Percentiles rank a stretch among this genome's conserved stretches.
Conservation (phyloP, 2,797 vertebrate genomes). For the Sebastes steindachneri region DNA sequence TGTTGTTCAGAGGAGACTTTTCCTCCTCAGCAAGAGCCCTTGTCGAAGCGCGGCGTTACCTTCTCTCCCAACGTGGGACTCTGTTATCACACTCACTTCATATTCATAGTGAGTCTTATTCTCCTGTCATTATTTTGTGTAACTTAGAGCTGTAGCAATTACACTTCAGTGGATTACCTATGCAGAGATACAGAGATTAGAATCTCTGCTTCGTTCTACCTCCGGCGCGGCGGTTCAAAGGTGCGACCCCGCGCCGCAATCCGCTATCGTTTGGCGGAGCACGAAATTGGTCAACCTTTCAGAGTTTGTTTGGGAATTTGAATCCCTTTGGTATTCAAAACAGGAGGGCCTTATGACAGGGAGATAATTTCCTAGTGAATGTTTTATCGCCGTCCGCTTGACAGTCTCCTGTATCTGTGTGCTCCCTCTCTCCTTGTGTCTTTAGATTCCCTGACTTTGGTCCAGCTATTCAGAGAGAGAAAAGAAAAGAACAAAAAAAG, state of each 20-base stretch:
- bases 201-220: slow-evolving; percentile 46
- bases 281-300: slow-evolving; percentile 69
- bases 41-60: slow-evolving; percentile 78
- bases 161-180: slow-evolving; percentile 87
- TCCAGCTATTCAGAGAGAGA: slow-evolving; percentile 56
- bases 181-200: slow-evolving; percentile 76
- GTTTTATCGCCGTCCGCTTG: slow-evolving; percentile 70
- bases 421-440: slow-evolving; percentile 62
- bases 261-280: slow-evolving; percentile 53
- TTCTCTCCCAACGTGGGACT: slow-evolving; percentile 79
- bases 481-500: slow-evolving; percentile 24
- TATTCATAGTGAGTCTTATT: slow-evolving; percentile 81
- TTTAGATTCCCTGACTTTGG: slow-evolving; percentile 74
- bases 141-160: slow-evolving; percentile 85
- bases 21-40: slow-evolving; percentile 77
- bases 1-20: slow-evolving; percentile 85
- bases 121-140: slow-evolving; percentile 70
- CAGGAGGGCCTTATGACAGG: slow-evolving; percentile 66
- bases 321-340: slow-evolving; percentile 81
- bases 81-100: slow-evolving; percentile 83
- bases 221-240: slow-evolving; percentile 60
- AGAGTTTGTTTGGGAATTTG: slow-evolving; percentile 70
- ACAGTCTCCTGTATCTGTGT: slow-evolving; percentile 60
- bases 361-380: slow-evolving; percentile 73
- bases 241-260: slow-evolving; percentile 49